These are phyloP conservation scores for Tamias sibiricus DNA, from an alignment of 2,113 vertebrate genomes.

Conservation along the genomic window DNA sequence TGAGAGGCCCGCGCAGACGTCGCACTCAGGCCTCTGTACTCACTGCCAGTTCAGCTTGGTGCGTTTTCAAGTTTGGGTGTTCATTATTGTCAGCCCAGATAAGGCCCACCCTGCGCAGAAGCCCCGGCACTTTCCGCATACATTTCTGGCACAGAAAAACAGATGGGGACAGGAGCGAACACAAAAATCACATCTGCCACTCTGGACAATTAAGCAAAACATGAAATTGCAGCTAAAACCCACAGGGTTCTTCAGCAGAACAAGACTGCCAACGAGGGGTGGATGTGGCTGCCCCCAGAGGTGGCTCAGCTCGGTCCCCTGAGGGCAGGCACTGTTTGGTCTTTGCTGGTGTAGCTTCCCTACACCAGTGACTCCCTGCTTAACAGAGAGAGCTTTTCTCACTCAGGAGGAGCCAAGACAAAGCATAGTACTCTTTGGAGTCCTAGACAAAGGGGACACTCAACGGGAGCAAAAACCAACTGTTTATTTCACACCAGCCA, in stretches of 20 bases:
- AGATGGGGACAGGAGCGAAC: slow-evolving; percentile 66
- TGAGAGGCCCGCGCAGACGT: neutral
- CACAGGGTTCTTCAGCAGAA: slow-evolving; percentile 65
- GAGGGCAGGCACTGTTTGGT: neutral
- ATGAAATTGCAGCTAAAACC: slow-evolving; percentile 61
- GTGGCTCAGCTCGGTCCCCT: slow-evolving; percentile 3
- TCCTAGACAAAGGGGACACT: neutral
- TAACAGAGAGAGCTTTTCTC: neutral
- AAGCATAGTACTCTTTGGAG: neutral
- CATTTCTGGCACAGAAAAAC: slow-evolving; percentile 64
- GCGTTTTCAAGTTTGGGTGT: neutral
- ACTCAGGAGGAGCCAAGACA: neutral
- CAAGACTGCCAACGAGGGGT: slow-evolving; percentile 52
- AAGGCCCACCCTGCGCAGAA: neutral
- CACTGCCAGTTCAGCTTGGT: neutral
- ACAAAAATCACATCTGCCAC: slow-evolving; percentile 71
- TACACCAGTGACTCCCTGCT: neutral
- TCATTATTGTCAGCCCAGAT: neutral
- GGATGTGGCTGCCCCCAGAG: neutral
- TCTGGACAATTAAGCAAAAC: slow-evolving; percentile 74
- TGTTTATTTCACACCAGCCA: neutral
- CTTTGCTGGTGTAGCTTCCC: neutral
- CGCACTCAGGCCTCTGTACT: neutral
- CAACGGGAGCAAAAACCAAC: accelerated
- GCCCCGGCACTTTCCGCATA: neutral